Evolutionary conservation across 2,113 vertebrate genomes (phyloP).

Genomic region (Mormyrus iriodes): DNA sequence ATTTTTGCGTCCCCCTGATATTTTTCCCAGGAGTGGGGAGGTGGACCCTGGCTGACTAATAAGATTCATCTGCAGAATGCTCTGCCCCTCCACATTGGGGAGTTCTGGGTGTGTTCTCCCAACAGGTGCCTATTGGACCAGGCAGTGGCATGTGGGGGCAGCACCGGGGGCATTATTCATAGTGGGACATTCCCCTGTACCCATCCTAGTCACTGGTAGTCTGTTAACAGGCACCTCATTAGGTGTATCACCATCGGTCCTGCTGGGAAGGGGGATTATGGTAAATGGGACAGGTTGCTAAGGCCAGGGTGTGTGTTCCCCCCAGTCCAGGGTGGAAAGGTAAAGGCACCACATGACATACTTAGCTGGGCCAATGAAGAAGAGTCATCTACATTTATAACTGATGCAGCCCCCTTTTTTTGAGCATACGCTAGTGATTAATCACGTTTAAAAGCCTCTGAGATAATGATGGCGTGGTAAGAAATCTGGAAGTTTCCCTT

Average conservation of each 20-base stretch:
- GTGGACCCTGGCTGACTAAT: background rate
- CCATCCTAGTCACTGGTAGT: background rate
- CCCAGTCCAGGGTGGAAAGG: background rate
- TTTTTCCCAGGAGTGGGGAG: background rate
- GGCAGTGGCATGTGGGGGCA: background rate
- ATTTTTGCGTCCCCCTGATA: background rate
- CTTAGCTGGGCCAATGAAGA: background rate
- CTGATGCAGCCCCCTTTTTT: background rate
- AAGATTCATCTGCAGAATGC: background rate
- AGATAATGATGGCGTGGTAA: background rate
- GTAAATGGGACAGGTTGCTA: background rate
- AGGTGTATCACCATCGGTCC: background rate
- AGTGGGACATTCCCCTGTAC: background rate
- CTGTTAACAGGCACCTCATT: background rate
- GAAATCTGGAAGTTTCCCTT: background rate
- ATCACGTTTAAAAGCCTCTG: conserved; percentile 2
- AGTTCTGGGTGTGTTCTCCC: background rate
- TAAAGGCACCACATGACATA: background rate
- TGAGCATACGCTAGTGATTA: background rate
- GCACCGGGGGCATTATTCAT: background rate
- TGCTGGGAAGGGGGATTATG: background rate
- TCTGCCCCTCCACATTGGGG: background rate
- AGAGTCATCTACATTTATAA: background rate
- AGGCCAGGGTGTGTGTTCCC: background rate
- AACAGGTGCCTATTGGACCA: background rate